Evolutionary conservation across 2,888 invertebrate species (phyloP).

Genomic region (Alloplasta piceator): DNA sequence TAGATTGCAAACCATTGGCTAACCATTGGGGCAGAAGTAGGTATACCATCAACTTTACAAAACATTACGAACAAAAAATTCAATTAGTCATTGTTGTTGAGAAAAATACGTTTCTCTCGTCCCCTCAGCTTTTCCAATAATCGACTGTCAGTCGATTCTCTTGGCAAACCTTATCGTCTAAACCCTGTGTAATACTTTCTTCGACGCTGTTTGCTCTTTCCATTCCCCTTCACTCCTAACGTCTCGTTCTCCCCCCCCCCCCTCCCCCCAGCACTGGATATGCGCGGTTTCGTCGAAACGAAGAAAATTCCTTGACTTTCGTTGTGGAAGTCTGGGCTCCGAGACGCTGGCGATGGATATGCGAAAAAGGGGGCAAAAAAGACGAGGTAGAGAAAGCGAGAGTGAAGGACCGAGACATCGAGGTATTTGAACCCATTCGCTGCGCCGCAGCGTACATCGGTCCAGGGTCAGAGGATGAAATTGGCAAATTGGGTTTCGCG

Average conservation of each 20-base stretch:
- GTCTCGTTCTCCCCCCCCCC: neutral
- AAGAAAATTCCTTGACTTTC: constrained; percentile 51
- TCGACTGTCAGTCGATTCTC: constrained; percentile 40
- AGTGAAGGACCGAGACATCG: constrained; percentile 56
- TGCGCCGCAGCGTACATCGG: constrained; percentile 15
- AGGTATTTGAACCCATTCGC: constrained; percentile 77
- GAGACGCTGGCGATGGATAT: constrained; percentile 32
- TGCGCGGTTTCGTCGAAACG: constrained; percentile 15
- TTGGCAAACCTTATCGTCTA: constrained; percentile 27
- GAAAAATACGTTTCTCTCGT: constrained; percentile 18
- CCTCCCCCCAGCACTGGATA: neutral
- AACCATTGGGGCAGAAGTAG: neutral
- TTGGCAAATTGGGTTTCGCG: no score
- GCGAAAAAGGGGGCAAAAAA: constrained; percentile 20
- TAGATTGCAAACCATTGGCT: neutral
- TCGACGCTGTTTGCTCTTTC: constrained; percentile 9
- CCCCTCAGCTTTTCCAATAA: constrained; percentile 46
- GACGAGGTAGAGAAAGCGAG: constrained; percentile 21
- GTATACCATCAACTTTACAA: neutral
- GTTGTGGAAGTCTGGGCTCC: constrained; percentile 34
- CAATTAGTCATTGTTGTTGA: constrained; percentile 30
- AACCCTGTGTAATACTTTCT: constrained; percentile 1
- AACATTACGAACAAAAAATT: constrained; percentile 12
- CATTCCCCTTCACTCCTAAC: neutral
- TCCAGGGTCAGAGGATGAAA: no score